A percentile compares a stretch with the other conserved stretches of the same genome.
These are phyloP conservation scores for Channa argus DNA, from an alignment of 2,113 vertebrate genomes.

Conservation along the genomic window DNA sequence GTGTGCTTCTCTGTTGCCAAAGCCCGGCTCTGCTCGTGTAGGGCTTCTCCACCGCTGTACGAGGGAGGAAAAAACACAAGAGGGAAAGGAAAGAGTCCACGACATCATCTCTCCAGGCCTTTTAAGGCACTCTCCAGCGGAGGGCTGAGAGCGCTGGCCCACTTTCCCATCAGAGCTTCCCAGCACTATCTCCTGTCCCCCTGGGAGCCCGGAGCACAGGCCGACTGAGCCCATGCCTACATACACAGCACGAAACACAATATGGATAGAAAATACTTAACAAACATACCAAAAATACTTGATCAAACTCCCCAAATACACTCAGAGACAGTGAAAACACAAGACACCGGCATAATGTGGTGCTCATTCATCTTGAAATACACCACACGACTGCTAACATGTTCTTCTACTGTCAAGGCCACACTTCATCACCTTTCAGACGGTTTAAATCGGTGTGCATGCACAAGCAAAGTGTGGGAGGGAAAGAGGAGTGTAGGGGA, in stretches of 20 bases:
- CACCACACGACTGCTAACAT: conserved; percentile 6
- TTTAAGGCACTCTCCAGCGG: conserved; percentile 85
- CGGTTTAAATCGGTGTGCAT: conserved; percentile 39
- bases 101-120: conserved; percentile 84
- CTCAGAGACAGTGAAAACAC: not conserved
- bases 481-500: not conserved
- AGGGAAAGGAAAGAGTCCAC: conserved; percentile 63
- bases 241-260: conserved; percentile 27
- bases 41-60: conserved; percentile 58
- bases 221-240: conserved; percentile 48
- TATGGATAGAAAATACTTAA: conserved; percentile 26
- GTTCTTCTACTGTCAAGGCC: conserved; percentile 37
- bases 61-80: conserved; percentile 48
- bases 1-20: conserved; percentile 72
- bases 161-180: conserved; percentile 79
- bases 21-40: conserved; percentile 49
- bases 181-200: conserved; percentile 63
- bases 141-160: conserved; percentile 78
- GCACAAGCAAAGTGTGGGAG: conserved; percentile 15
- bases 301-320: not conserved
- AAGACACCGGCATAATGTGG: not conserved
- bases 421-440: conserved; percentile 45
- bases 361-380: conserved; percentile 8
- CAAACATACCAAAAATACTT: conserved; percentile 7
- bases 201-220: conserved; percentile 60